Evolutionary conservation across 2,888 invertebrate species (phyloP), one percentile per base, ranked within the genome.

Genomic region (Sthenelais limicola): DNA sequence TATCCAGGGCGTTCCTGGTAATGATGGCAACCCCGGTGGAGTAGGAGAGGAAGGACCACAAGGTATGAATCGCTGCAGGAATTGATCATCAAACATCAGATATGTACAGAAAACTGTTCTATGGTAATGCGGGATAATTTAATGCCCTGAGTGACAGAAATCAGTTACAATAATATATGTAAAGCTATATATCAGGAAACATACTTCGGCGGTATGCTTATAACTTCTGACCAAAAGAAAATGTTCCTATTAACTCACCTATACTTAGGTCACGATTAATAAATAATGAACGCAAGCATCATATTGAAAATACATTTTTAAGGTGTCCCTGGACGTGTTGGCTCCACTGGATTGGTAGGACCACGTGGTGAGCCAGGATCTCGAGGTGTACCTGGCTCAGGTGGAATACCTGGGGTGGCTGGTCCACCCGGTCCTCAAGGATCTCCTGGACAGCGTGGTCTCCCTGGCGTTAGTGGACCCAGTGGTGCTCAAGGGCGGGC

Each of bases 371-470:
- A 15, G 32, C 30, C 32, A 2, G 58, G 58, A 3, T 21, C 21
- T 33, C 30, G 26, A 7, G 66, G 66, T 24, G n/a, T 24, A 4
- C 35, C 35, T 21, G 66, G 66, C 18, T 33, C 66, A 3, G 66
- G 3, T 26, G 43, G 76, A n/a, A 38, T 24, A 15, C 48, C 49
- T 30, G 76, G 76, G 7, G 47, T 56, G 12, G 30, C 48, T n/a
- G 77, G 77, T 24, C 26, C 48, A 9, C 68, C 47, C 15, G 77
- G 77, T 28, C 35, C 56, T 38, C 24, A 35, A 24, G 77, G 77
- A 33, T 28, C 47, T 7, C 35, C 47, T 21, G 77, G 77, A 7
- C 26, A 33, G 7, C 56, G 58, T 35, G 71, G 71, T 15, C 21
- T 49, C 7, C 35, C 66, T 66, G 30, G 68, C 62, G 12, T 26